phyloP scores from a whole-genome alignment of 2,888 invertebrate genomes.

The Lamproptera curius region DNA sequence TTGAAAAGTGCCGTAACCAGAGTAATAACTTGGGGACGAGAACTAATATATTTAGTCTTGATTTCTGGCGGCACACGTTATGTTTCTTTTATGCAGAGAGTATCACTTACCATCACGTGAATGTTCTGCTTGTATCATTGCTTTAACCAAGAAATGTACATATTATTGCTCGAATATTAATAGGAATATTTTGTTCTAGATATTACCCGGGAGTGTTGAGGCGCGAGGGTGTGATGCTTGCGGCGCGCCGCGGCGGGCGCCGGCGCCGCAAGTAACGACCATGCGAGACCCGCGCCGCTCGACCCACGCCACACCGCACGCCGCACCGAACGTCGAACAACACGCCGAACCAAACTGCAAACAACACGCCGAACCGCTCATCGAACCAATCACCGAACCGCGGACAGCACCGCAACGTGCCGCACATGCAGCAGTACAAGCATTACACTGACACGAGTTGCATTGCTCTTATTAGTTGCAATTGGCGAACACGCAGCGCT shows the following conservation, averaged over 20 bases:
- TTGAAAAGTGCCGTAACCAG: too few species aligned
- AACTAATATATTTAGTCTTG: too few species aligned
- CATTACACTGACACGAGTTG: not conserved
- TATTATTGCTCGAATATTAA: too few species aligned
- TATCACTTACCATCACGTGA: too few species aligned
- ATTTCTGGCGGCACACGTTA: too few species aligned
- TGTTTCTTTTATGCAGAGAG: too few species aligned
- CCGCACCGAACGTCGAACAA: conserved; percentile 42
- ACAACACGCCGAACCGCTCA: not conserved
- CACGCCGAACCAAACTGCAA: conserved; percentile 33
- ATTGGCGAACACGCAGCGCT: not conserved
- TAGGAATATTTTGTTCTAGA: too few species aligned
- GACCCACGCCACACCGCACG: conserved; percentile 48
- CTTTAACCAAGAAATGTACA: too few species aligned
- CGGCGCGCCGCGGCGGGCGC: conserved; percentile 64
- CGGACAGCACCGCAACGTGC: not conserved
- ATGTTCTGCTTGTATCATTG: too few species aligned
- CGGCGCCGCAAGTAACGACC: conserved; percentile 70
- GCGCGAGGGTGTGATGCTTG: conserved; percentile 70
- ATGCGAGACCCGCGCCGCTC: conserved; percentile 66
- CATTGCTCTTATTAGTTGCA: not conserved
- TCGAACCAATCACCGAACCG: not conserved
- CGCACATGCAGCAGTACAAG: not conserved
- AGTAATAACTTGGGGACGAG: too few species aligned
- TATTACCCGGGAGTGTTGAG: conserved; percentile 61